Conservation (phyloP, 2,797 vertebrate species). For the Leucoraja ocellata region DNA sequence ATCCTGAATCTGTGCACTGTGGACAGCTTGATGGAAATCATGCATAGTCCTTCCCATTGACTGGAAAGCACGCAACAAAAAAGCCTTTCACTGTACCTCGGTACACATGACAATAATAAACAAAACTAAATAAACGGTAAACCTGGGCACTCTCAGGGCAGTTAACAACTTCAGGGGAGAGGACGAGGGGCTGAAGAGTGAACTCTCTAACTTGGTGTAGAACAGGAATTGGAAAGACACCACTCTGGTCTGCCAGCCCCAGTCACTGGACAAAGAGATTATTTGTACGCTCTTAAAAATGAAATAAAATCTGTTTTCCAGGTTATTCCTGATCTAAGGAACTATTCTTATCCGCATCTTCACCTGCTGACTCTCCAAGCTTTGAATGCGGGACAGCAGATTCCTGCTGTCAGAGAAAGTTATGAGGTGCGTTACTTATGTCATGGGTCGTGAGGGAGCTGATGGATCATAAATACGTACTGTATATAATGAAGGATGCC, state of each 20-base stretch:
- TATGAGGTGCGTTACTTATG: conserved; percentile 72
- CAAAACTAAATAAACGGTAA: too few relatives aligned
- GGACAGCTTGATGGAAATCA: too few relatives aligned
- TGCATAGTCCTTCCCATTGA: too few relatives aligned
- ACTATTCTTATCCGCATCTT: conserved; percentile 93
- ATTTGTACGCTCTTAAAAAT: not conserved
- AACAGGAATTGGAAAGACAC: not conserved
- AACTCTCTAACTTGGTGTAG: not conserved
- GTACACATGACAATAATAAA: too few relatives aligned
- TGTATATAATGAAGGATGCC: too few relatives aligned
- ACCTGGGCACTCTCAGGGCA: not conserved
- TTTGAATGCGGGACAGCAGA: conserved; percentile 86
- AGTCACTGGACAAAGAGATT: not conserved
- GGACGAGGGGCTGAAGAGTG: not conserved
- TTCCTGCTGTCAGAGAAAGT: conserved; percentile 87
- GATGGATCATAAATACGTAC: not conserved
- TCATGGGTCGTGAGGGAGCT: not conserved
- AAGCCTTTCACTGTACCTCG: too few relatives aligned
- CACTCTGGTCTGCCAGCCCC: not conserved
- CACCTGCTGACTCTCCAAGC: conserved; percentile 94
- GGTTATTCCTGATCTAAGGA: conserved; percentile 97
- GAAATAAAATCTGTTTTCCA: conserved; percentile 49
- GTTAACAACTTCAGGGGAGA: not conserved
- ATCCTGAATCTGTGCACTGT: too few relatives aligned
- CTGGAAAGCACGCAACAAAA: too few relatives aligned